Percentiles rank a stretch among this genome's conserved stretches.
Conservation (phyloP, 53 echinoderm and acorn worm genomes). For the Echinometra lucunter region DNA sequence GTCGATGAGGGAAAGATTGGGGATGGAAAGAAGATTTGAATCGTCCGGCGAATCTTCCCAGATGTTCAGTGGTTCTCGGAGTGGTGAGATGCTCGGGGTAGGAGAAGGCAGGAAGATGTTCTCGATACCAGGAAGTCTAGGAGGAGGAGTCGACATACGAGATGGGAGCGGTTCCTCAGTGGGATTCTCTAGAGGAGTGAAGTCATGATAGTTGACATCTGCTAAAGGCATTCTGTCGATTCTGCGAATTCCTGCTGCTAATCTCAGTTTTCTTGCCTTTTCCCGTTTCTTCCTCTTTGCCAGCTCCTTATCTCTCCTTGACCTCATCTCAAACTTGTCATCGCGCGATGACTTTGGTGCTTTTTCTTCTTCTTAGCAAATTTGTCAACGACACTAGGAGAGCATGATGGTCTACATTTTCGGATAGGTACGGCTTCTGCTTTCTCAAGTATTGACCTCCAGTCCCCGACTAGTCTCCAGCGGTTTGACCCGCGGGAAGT, state of each 20-base stretch:
- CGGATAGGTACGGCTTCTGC: not conserved
- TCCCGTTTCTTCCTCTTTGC: constrained; percentile 54
- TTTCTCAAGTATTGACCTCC: constrained; percentile 36
- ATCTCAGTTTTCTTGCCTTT: not conserved
- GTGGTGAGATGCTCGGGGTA: constrained; percentile 45
- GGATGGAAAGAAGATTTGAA: not conserved
- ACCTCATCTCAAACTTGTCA: not conserved
- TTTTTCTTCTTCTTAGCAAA: constrained; percentile 1
- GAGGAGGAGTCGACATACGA: constrained; percentile 58
- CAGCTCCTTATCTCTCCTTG: constrained; percentile 36
- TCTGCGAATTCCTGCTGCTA: not conserved
- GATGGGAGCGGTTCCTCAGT: not conserved
- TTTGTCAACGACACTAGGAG: not conserved
- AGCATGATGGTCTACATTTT: not conserved
- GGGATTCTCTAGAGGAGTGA: not conserved
- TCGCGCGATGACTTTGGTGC: constrained; percentile 1
- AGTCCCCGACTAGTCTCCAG: constrained; percentile 53
- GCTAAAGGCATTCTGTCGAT: constrained; percentile 7
- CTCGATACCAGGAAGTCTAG: constrained; percentile 55
- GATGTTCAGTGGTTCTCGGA: not conserved
- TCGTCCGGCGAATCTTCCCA: constrained; percentile 20
- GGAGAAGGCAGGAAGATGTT: constrained; percentile 57
- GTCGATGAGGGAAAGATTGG: constrained; percentile 7
- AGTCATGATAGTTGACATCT: constrained; percentile 23
- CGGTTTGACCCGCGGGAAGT: not conserved